Conservation (phyloP, 2,888 invertebrate genomes). For the Cantharis lateralis region DNA sequence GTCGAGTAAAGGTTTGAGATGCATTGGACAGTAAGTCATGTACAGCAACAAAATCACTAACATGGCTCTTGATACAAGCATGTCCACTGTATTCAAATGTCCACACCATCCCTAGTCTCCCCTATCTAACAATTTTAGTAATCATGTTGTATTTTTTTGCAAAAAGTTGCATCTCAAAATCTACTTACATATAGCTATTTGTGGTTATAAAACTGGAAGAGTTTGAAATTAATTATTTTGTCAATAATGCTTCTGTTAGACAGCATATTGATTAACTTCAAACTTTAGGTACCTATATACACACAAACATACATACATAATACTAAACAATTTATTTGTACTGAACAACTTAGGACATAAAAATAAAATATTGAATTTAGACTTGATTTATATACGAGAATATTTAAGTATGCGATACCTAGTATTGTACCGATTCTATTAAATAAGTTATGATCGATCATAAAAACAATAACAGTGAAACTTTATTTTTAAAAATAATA, state of each 20-base stretch:
- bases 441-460: neutral
- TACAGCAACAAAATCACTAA: no score
- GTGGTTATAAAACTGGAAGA: neutral
- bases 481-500: neutral
- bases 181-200: no score
- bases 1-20: no score
- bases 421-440: neutral
- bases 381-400: neutral
- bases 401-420: neutral
- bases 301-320: neutral
- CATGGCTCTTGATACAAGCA: no score
- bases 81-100: no score
- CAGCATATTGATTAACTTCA: neutral
- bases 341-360: neutral
- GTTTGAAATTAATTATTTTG: neutral
- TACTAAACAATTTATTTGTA: neutral
- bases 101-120: no score
- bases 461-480: neutral
- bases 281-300: neutral
- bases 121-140: no score
- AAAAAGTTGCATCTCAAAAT: no score
- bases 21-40: no score
- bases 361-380: neutral
- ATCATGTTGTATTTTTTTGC: no score
- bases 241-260: neutral